Conservation (phyloP, 2,888 invertebrate species). For the Eubasilissa splendida region DNA sequence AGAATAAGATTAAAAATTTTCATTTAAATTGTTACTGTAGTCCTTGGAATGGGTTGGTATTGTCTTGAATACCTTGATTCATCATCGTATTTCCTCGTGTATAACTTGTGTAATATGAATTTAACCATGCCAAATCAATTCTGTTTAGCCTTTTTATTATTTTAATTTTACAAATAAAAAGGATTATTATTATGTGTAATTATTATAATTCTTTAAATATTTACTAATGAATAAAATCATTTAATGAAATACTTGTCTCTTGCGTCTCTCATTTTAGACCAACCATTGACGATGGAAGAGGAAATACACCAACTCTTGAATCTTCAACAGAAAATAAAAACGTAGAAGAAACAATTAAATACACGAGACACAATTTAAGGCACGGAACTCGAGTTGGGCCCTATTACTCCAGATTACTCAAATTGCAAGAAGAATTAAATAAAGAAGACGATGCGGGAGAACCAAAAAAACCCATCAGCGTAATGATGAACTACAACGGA, state of each 20-base stretch:
- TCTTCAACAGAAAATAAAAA: constrained; percentile 14
- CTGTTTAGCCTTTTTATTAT: no score
- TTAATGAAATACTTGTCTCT: no score
- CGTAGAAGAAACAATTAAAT: constrained; percentile 15
- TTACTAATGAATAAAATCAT: constrained; percentile 10
- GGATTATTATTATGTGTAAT: neutral
- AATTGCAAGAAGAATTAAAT: constrained; percentile 54
- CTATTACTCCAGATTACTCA: constrained; percentile 55
- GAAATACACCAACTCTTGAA: neutral
- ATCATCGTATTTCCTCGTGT: no score
- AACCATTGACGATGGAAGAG: neutral
- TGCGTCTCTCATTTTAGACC: neutral
- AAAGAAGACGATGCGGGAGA: constrained; percentile 49
- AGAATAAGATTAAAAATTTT: no score
- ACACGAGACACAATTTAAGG: constrained; percentile 48
- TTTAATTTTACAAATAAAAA: neutral
- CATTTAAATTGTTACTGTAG: no score
- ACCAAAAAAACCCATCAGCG: constrained; percentile 41
- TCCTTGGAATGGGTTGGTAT: no score
- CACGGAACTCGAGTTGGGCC: constrained; percentile 54
- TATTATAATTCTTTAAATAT: no score
- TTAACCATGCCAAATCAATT: no score
- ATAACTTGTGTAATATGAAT: no score
- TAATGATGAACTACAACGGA: constrained; percentile 50
- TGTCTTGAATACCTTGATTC: no score